These are phyloP conservation scores for Xylota sylvarum DNA, from an alignment of 2,888 invertebrate genomes.

Conservation along the genomic window DNA sequence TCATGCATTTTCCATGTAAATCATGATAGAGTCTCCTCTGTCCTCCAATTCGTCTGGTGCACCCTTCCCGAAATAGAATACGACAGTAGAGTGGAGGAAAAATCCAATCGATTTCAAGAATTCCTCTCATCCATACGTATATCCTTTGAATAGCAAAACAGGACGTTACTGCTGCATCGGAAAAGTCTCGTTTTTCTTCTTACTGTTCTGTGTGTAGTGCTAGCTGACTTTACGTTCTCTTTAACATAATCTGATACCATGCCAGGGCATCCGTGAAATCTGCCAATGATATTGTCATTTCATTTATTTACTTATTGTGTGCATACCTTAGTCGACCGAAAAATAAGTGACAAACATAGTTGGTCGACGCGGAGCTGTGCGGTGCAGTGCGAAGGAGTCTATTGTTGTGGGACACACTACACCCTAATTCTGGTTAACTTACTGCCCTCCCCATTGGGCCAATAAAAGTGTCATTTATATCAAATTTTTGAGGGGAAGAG, in stretches of 20 bases:
- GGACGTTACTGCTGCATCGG: constrained; percentile 45
- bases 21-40: constrained; percentile 65
- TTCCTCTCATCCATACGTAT: constrained; percentile 44
- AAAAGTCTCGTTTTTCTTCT: constrained; percentile 3
- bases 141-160: constrained; percentile 68
- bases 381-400: not conserved
- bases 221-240: constrained; percentile 43
- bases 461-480: constrained; percentile 75
- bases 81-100: constrained; percentile 29
- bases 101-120: constrained; percentile 64
- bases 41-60: constrained; percentile 21
- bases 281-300: constrained; percentile 77
- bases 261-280: constrained; percentile 74
- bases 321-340: constrained; percentile 73
- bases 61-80: constrained; percentile 38
- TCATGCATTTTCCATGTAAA: constrained; percentile 76
- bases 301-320: constrained; percentile 74
- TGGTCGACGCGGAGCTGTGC: not conserved
- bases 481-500: constrained; percentile 48
- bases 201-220: not conserved
- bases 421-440: constrained; percentile 11
- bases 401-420: not conserved
- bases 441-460: constrained; percentile 2
- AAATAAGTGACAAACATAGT: constrained; percentile 73
- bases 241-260: constrained; percentile 66